phyloP scores from a whole-genome alignment of 2,888 invertebrate genomes.

The Acronicta psi region DNA sequence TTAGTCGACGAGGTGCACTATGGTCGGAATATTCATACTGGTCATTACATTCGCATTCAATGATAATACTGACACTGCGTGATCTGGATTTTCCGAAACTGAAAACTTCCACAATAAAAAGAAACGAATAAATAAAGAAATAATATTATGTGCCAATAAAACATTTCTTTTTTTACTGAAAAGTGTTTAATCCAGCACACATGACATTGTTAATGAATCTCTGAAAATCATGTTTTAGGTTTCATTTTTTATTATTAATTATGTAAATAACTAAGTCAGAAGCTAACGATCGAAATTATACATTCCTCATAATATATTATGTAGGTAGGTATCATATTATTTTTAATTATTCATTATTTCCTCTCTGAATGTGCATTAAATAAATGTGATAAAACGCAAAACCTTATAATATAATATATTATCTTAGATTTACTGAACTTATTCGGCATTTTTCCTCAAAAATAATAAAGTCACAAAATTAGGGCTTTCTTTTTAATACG shows the following conservation, averaged over 20 bases:
- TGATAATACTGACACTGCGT: background rate
- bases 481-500: too few relatives aligned
- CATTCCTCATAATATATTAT: conserved; percentile 55
- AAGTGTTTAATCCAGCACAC: conserved; percentile 12
- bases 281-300: conserved; percentile 32
- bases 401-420: too few relatives aligned
- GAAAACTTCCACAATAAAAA: too few relatives aligned
- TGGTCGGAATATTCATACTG: conserved; percentile 1
- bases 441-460: too few relatives aligned
- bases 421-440: too few relatives aligned
- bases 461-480: too few relatives aligned
- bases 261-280: conserved; percentile 23
- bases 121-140: too few relatives aligned
- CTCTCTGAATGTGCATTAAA: background rate
- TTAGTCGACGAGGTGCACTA: background rate
- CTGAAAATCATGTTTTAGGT: too few relatives aligned
- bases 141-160: background rate
- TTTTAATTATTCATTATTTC: conserved; percentile 27
- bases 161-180: background rate
- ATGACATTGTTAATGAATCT: too few relatives aligned
- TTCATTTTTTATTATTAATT: conserved; percentile 11
- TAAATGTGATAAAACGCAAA: too few relatives aligned
- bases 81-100: background rate
- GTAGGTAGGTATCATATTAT: conserved; percentile 27
- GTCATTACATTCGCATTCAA: conserved; percentile 2